phyloP scores from a whole-genome alignment of 2,797 vertebrate genomes.

The Thaleichthys pacificus region DNA sequence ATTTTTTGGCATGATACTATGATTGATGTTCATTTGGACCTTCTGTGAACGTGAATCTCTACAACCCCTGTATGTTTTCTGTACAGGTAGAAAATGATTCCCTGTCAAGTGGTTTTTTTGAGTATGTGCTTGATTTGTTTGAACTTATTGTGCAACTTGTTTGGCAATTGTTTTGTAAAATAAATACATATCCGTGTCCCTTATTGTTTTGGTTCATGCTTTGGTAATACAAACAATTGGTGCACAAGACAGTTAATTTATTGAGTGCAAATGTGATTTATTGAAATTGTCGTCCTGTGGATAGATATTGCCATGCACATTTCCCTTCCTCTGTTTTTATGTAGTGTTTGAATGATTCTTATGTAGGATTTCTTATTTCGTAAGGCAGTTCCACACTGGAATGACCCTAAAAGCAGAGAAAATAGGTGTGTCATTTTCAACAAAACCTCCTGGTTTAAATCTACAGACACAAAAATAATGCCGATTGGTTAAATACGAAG shows the following conservation, averaged over 20 bases:
- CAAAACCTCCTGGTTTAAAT: neutral
- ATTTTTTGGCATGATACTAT: neutral
- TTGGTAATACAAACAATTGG: neutral
- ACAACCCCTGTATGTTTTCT: neutral
- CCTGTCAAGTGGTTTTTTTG: neutral
- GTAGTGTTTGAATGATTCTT: neutral
- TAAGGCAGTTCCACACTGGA: neutral
- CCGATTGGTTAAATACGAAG: slow-evolving; percentile 17
- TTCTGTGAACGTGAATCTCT: neutral
- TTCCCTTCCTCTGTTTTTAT: too few relatives aligned
- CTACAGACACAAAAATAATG: neutral
- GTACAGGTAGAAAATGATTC: neutral
- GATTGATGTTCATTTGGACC: neutral
- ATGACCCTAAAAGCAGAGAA: neutral
- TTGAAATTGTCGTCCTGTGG: neutral
- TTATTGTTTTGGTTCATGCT: neutral
- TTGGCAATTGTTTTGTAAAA: too few relatives aligned
- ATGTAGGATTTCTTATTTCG: neutral
- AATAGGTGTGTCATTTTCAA: slow-evolving; percentile 6
- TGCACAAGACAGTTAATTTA: neutral
- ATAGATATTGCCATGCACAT: neutral
- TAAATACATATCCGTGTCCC: too few relatives aligned
- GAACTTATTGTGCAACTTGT: too few relatives aligned
- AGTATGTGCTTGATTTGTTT: too few relatives aligned
- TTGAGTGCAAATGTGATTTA: neutral